These are phyloP conservation scores for Karalla daura DNA, from an alignment of 2,797 vertebrate species.

Conservation along the genomic window DNA sequence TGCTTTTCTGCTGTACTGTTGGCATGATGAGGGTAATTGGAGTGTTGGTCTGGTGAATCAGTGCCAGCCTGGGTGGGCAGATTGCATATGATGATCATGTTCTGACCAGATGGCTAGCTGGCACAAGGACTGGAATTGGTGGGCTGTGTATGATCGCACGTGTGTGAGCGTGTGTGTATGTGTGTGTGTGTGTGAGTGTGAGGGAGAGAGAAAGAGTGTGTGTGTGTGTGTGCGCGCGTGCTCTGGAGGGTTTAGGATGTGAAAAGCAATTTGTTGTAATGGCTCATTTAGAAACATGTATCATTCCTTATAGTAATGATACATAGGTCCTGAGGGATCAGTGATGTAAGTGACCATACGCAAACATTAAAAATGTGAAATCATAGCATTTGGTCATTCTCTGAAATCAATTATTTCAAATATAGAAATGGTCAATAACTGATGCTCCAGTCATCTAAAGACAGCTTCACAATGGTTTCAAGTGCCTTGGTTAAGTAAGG, in stretches of 20 bases:
- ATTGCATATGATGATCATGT: constrained; percentile 86
- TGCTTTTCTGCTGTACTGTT: constrained; percentile 74
- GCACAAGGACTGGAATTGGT: constrained; percentile 61
- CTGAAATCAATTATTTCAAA: too few species aligned
- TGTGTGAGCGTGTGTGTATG: constrained; percentile 21
- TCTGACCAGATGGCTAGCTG: constrained; percentile 87
- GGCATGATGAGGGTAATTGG: constrained; percentile 85
- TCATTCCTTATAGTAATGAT: too few species aligned
- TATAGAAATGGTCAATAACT: too few species aligned
- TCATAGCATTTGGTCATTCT: too few species aligned
- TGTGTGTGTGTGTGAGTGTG: constrained; percentile 8
- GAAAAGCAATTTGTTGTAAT: constrained; percentile 50
- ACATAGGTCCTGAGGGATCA: too few species aligned
- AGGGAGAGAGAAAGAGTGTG: too few species aligned
- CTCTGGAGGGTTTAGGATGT: constrained; percentile 40
- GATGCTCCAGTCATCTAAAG: too few species aligned
- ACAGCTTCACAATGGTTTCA: too few species aligned
- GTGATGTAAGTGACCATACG: too few species aligned
- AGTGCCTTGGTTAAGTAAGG: too few species aligned
- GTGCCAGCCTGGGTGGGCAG: constrained; percentile 85
- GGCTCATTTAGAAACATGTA: constrained; percentile 41
- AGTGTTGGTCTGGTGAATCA: constrained; percentile 84
- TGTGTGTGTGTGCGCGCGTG: constrained; percentile 10
- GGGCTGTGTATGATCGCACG: constrained; percentile 49
- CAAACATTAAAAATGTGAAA: background rate